Percentiles rank a stretch among this genome's conserved stretches.
phyloP scores from a whole-genome alignment of 2,797 vertebrate genomes.

The Acomys russatus region DNA sequence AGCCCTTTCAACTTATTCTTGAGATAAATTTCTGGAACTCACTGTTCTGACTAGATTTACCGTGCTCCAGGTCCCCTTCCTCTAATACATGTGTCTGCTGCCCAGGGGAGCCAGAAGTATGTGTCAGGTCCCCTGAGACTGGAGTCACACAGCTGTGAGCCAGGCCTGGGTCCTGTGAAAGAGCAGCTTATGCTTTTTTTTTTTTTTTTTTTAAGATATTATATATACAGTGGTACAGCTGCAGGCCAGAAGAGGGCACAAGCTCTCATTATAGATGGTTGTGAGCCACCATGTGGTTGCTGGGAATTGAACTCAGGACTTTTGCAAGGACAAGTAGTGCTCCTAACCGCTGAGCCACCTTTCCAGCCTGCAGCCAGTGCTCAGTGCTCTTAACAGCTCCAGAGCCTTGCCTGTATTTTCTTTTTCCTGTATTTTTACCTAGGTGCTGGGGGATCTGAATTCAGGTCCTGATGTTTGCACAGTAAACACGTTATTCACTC shows the following conservation, averaged over 20 bases:
- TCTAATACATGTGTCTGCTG: not conserved
- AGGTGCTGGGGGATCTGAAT: not conserved
- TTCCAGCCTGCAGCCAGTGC: too few species aligned
- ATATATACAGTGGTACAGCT: too few species aligned
- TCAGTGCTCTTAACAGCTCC: too few species aligned
- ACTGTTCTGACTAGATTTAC: not conserved
- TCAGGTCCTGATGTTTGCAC: not conserved
- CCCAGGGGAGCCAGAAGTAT: not conserved
- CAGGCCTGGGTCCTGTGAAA: not conserved
- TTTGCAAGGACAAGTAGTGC: too few species aligned
- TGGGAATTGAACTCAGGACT: too few species aligned
- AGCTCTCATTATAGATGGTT: too few species aligned
- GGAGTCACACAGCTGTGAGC: not conserved
- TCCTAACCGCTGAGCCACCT: not conserved
- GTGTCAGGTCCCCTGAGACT: not conserved
- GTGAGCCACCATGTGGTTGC: too few species aligned
- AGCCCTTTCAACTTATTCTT: not conserved
- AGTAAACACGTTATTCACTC: not conserved
- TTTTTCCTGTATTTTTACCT: too few species aligned
- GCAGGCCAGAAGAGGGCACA: too few species aligned
- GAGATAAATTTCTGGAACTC: not conserved
- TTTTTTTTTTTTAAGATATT: too few species aligned
- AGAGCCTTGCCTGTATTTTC: not conserved
- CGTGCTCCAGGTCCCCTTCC: not conserved
- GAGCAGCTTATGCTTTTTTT: not conserved